phyloP scores from a whole-genome alignment of 2,888 invertebrate species.

The Amaurobius ferox region DNA sequence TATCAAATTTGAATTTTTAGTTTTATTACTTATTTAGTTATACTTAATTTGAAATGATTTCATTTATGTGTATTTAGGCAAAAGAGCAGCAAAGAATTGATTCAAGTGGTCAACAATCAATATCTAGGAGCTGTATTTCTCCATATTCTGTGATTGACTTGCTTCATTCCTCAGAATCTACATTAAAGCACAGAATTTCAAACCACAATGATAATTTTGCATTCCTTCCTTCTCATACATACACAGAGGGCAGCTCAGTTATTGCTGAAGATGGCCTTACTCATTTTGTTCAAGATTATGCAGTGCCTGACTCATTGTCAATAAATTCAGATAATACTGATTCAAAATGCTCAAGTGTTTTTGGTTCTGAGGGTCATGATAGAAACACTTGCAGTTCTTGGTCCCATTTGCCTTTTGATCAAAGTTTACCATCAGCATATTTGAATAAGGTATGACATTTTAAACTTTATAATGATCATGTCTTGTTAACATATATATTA shows the following conservation, averaged over 20 bases:
- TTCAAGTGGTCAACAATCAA: neutral
- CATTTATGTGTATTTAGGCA: neutral
- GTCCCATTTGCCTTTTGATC: constrained; percentile 27
- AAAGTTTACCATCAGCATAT: constrained; percentile 26
- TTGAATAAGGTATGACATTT: constrained; percentile 42
- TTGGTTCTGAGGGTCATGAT: constrained; percentile 27
- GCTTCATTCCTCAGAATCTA: constrained; percentile 32
- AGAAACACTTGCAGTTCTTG: constrained; percentile 26
- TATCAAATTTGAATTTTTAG: too few species aligned
- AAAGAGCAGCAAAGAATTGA: constrained; percentile 33
- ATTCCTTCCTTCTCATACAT: constrained; percentile 16
- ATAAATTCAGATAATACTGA: neutral
- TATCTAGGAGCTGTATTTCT: constrained; percentile 22
- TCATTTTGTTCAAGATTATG: constrained; percentile 24
- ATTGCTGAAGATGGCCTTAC: constrained; percentile 25
- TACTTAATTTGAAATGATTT: too few species aligned
- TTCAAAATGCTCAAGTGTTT: constrained; percentile 28
- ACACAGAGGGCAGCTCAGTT: constrained; percentile 13
- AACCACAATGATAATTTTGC: constrained; percentile 14
- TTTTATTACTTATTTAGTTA: too few species aligned
- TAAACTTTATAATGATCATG: too few species aligned
- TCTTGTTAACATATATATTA: too few species aligned
- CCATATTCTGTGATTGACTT: constrained; percentile 32
- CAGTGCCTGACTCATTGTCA: constrained; percentile 17
- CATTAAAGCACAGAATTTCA: constrained; percentile 24